Evolutionary conservation across 64 coral and sea anemone genomes (phyloP), one percentile per base, ranked within the genome.

Genomic region (Montipora efflorescens): DNA sequence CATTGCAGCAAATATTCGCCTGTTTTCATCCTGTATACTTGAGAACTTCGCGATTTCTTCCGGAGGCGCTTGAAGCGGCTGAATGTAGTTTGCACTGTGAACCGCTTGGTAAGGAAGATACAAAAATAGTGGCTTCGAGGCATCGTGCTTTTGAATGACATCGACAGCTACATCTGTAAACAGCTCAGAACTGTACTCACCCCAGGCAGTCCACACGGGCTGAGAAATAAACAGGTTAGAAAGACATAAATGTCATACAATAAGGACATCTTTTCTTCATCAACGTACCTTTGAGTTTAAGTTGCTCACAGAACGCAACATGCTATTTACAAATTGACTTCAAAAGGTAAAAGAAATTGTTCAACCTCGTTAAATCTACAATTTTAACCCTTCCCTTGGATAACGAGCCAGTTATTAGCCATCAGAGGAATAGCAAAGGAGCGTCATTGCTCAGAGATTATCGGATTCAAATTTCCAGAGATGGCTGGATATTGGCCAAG

Each of bases 81-180:
- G 95, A 19, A 97, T 92, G 45, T 83, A 92, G 78, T 97, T 97
- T 20, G 93, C 95, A 58, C 95, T 97, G 59, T 97, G 95, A 2
- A 97, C 95, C 1, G 95, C 92, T 97, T 97, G 95, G 78, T 78
- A 97, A 10, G 95, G 93, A 48, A 97, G 89, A 68, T 97, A 97
- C 44, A 97, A 67, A 73, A 97, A 97, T 78, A 97, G 53, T 7
- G 95, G 95, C 53, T 92, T 18, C 11, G 84, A 82, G 15, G 87
- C 49, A 87, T 97, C 76, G 11, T 97, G 95, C 22, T 83, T 92
- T 45, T 94, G 74, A 49, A 97, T 95, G 5, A 97, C 53, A 61
- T 97, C 90, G 3, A 94, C 79, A 74, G 95, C 93, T 92, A 89
- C 91, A 18, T 82, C 78, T 3, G 95, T 92, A 58, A 97, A 97